Evolutionary conservation across 1,140 invertebrate species (phyloP).

Genomic region (Rhynchophorus ferrugineus): DNA sequence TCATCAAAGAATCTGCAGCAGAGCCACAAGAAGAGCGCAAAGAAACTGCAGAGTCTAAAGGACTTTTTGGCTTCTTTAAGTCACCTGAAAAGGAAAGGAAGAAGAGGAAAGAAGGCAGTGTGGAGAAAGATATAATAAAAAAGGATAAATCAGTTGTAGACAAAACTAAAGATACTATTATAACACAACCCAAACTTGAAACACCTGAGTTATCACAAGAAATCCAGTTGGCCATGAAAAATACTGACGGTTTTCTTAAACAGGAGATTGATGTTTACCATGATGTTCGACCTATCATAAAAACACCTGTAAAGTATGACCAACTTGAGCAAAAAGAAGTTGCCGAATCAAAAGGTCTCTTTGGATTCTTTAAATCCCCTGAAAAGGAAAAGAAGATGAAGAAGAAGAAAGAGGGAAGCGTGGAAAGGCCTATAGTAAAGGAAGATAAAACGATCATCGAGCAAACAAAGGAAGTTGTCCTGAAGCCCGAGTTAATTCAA

Average conservation of each 20-base stretch:
- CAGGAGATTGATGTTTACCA: slow-evolving; percentile 10
- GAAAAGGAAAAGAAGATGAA: slow-evolving; percentile 17
- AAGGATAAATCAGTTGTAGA: too few relatives aligned
- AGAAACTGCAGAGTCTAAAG: slow-evolving; percentile 9
- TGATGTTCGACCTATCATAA: slow-evolving; percentile 5
- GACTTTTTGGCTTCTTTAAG: slow-evolving; percentile 23
- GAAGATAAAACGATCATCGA: background rate
- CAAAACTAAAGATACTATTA: too few relatives aligned
- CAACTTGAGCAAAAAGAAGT: slow-evolving; percentile 1
- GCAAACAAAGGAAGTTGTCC: slow-evolving; percentile 1
- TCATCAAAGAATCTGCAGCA: background rate
- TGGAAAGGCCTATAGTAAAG: too few relatives aligned
- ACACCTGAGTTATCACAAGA: too few relatives aligned
- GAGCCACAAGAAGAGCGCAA: slow-evolving; percentile 10
- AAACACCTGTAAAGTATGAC: background rate
- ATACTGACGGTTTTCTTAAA: background rate
- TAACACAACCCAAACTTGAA: too few relatives aligned
- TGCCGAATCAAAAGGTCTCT: slow-evolving; percentile 10
- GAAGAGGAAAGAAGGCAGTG: slow-evolving; percentile 11
- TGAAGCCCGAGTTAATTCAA: too few relatives aligned
- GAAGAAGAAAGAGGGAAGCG: background rate
- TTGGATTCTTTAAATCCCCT: slow-evolving; percentile 10
- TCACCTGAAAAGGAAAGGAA: slow-evolving; percentile 9
- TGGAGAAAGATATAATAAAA: slow-evolving; percentile 6
- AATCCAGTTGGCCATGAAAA: background rate